phyloP scores from a whole-genome alignment of 2,888 invertebrate species.

The Sminthurides aquaticus region DNA sequence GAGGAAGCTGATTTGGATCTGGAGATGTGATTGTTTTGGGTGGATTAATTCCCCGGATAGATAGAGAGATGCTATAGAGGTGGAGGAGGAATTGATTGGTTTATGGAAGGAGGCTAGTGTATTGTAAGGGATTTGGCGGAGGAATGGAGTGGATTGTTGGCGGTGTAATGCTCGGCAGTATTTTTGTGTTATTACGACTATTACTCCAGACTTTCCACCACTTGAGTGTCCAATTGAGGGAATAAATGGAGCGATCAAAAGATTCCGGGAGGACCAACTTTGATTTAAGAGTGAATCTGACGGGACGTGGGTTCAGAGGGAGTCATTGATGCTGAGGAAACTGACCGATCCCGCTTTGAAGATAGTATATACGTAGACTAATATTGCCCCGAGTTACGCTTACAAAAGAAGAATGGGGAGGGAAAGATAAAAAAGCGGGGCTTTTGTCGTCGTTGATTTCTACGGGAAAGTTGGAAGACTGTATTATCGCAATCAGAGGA shows the following conservation, averaged over 20 bases:
- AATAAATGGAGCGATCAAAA: constrained; percentile 10
- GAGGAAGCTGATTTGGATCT: background rate
- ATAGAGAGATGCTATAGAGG: background rate
- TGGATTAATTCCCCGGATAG: background rate
- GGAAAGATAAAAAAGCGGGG: too few relatives aligned
- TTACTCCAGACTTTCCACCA: constrained; percentile 8
- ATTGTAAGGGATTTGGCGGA: background rate
- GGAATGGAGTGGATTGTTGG: constrained; percentile 1
- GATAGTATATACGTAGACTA: too few relatives aligned
- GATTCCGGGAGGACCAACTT: constrained; percentile 2
- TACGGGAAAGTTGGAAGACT: background rate
- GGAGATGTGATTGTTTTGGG: background rate
- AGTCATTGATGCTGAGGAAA: background rate
- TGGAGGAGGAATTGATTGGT: background rate
- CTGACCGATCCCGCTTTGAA: background rate
- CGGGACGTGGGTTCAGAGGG: background rate
- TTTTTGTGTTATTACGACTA: constrained; percentile 10
- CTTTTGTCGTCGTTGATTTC: background rate
- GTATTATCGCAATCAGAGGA: background rate
- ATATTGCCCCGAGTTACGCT: too few relatives aligned
- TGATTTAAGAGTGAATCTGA: constrained; percentile 5
- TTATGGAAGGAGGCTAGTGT: background rate
- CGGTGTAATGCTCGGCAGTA: background rate
- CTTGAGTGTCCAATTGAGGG: constrained; percentile 9
- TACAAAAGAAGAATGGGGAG: too few relatives aligned